phyloP scores from a whole-genome alignment of 2,888 invertebrate genomes.

The Nasonovia ribisnigri region DNA sequence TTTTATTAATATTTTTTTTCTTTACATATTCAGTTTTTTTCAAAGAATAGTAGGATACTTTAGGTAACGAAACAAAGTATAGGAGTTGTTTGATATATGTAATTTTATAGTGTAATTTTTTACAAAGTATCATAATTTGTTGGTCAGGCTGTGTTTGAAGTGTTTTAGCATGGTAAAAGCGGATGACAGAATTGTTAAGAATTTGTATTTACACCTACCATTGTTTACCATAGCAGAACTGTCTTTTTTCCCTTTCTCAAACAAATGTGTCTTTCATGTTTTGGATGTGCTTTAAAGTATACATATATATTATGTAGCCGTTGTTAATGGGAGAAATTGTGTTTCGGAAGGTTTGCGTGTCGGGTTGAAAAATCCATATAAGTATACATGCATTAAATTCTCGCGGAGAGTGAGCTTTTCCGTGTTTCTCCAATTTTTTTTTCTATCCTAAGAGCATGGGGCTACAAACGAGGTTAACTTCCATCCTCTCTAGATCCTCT shows the following conservation, averaged over 20 bases:
- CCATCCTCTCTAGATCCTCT: neutral
- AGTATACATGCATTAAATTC: constrained; percentile 20
- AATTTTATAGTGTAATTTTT: neutral
- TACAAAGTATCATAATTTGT: neutral
- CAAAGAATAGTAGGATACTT: neutral
- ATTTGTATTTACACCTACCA: neutral
- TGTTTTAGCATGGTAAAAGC: neutral
- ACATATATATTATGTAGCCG: neutral
- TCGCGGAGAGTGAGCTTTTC: neutral
- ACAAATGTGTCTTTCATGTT: constrained; percentile 16
- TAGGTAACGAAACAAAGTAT: neutral
- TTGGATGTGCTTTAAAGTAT: neutral
- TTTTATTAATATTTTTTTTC: neutral
- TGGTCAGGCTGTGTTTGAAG: neutral
- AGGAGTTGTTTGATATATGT: neutral
- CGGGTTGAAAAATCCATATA: neutral
- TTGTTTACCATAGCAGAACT: neutral
- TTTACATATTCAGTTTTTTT: neutral
- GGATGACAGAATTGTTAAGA: neutral
- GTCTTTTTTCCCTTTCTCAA: neutral
- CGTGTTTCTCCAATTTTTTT: neutral
- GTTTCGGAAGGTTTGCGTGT: neutral
- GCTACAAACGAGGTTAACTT: neutral
- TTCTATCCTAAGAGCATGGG: neutral
- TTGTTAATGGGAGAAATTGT: neutral